Conservation (phyloP, 2,113 vertebrate species). For the Cisticola juncidis region DNA sequence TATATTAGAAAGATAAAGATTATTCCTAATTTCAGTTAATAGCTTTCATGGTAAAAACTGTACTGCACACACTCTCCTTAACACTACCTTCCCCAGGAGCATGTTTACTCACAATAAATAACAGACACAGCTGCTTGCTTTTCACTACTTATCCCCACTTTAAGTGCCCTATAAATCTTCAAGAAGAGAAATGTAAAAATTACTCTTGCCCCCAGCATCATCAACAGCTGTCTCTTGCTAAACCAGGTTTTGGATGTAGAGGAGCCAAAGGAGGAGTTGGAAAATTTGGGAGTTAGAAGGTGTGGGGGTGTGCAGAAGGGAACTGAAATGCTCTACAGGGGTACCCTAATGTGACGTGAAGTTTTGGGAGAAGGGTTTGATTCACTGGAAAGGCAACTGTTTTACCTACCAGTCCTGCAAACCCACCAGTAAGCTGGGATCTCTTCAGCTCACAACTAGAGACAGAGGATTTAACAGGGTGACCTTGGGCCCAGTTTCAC, state of each 20-base stretch:
- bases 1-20: not conserved
- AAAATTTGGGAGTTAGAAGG: not conserved
- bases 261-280: not conserved
- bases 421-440: not conserved
- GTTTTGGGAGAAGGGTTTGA: not conserved
- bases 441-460: not conserved
- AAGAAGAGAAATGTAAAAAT: not conserved
- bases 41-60: not conserved
- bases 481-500: not conserved
- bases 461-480: not conserved
- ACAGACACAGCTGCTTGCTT: not conserved
- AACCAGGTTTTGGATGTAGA: not conserved
- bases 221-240: not conserved
- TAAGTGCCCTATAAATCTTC: not conserved
- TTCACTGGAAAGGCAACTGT: not conserved
- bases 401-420: not conserved
- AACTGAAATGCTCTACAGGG: not conserved
- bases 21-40: not conserved
- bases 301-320: not conserved
- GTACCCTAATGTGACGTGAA: not conserved
- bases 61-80: not conserved
- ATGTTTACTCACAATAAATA: not conserved
- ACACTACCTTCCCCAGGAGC: not conserved
- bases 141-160: not conserved
- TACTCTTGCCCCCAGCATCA: not conserved